Evolutionary conservation across 2,888 invertebrate genomes (phyloP), one percentile per base, ranked within the genome.

Genomic region (Thereva nobilitata): DNA sequence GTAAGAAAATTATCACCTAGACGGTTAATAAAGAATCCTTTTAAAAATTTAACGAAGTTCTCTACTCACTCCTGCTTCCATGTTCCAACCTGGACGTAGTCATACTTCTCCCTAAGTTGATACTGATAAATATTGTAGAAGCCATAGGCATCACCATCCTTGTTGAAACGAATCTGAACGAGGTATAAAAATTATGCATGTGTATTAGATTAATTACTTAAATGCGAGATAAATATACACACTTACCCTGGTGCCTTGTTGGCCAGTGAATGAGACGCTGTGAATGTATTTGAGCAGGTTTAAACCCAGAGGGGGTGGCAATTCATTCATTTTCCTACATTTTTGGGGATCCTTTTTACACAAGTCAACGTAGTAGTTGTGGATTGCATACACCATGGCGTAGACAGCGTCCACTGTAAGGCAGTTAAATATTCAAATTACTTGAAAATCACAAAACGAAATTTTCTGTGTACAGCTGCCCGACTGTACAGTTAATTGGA

Each of bases 111-210:
- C 40, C 82, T 83, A 66, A 79, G 80, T 76, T 87, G 87, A 77
- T 85, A 87, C 75, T 89, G 89, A 77, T 86, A 89, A 71, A 90
- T 86, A 74, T 86, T 87, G 78, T 89, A 90, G 72, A 86, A 86
- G 7, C 87, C 87, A 68, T 84, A 85, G 37, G 88, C 87, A 76
- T 89, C 89, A 0, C 89, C 89, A 72, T 87, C 85, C 45, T 82
- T 78, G 77, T 89, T 88, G 78, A 89, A 88, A 73, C 70, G 68
- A 8, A 73, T 70, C 71, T 72, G 44, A 10, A 6, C 23, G 23
- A 23, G 1, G 23, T 23, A 23, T 2, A 23, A 23, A 23, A 23
- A 23, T 23, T 23, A 23, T 23, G 23, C 23, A 23, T 23, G 23
- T 23, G 23, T 23, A 23, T 23, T 23, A 23, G 23, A 23, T 23